Conservation (phyloP, 1,140 invertebrate species). For the Dendrolimus punctatus region DNA sequence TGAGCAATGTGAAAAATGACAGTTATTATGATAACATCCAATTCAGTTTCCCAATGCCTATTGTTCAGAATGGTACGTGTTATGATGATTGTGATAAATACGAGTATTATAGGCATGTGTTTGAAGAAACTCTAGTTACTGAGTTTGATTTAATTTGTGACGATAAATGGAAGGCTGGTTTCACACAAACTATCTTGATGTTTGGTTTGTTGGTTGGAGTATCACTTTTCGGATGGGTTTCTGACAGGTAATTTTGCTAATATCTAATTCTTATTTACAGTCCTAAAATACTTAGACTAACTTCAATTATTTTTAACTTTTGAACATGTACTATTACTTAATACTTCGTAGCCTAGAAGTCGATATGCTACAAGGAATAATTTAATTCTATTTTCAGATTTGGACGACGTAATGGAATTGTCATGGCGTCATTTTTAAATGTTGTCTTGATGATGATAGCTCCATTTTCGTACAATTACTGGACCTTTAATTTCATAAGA, state of each 20-base stretch:
- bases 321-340: too few species aligned
- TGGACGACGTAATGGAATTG: slow-evolving; percentile 28
- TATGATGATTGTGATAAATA: slow-evolving; percentile 35
- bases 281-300: too few species aligned
- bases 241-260: slow-evolving; percentile 29
- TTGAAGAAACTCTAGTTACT: slow-evolving; percentile 30
- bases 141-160: slow-evolving; percentile 39
- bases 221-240: slow-evolving; percentile 36
- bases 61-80: slow-evolving; percentile 26
- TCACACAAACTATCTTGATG: slow-evolving; percentile 35
- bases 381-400: slow-evolving; percentile 24
- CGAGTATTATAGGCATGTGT: slow-evolving; percentile 19
- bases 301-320: neutral
- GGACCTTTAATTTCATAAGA: slow-evolving; percentile 26
- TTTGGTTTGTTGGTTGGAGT: slow-evolving; percentile 33
- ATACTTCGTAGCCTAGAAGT: too few species aligned
- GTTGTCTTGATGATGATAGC: slow-evolving; percentile 28
- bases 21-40: too few species aligned
- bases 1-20: too few species aligned
- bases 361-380: too few species aligned
- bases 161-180: slow-evolving; percentile 29
- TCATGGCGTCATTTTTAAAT: slow-evolving; percentile 20
- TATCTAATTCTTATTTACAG: too few species aligned
- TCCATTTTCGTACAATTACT: slow-evolving; percentile 28
- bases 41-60: too few species aligned